Percentiles rank a stretch among this genome's conserved stretches.
phyloP scores from a whole-genome alignment of 2,113 vertebrate genomes.

The Acanthochromis polyacanthus region DNA sequence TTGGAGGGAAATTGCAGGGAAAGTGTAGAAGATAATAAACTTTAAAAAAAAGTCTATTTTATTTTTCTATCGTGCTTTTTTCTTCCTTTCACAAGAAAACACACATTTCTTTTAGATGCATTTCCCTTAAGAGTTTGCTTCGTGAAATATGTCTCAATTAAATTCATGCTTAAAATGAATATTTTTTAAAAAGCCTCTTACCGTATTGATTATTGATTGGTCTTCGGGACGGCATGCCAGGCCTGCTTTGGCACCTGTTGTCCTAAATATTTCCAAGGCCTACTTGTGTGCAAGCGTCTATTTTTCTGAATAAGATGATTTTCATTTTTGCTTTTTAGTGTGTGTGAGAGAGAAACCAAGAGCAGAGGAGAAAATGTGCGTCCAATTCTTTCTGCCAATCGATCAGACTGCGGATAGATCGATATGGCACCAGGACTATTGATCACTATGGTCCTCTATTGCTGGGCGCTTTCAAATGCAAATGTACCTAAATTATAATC shows the following conservation, averaged over 20 bases:
- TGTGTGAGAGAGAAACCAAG: conserved; percentile 59
- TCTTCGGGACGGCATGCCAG: neutral
- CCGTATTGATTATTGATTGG: conserved; percentile 30
- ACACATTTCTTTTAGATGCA: neutral
- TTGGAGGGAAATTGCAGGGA: conserved; percentile 3
- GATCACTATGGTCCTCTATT: conserved; percentile 81
- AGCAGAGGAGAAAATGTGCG: conserved; percentile 62
- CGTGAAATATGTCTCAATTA: neutral
- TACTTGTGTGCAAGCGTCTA: neutral
- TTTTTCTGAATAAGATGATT: conserved; percentile 30
- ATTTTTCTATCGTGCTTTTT: too few species aligned
- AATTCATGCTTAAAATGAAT: neutral
- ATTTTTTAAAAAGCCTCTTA: conserved; percentile 2
- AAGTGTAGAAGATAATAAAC: neutral
- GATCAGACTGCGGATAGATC: conserved; percentile 84
- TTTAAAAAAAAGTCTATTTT: too few species aligned
- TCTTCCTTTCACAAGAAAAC: neutral
- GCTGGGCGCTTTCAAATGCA: conserved; percentile 81
- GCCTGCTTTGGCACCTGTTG: conserved; percentile 65
- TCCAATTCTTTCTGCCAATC: conserved; percentile 78
- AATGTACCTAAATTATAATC: conserved; percentile 83
- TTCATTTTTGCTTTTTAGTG: conserved; percentile 22
- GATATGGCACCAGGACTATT: conserved; percentile 81
- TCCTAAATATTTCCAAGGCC: conserved; percentile 27
- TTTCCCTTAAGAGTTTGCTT: neutral